Percentiles rank a stretch among this genome's conserved stretches.
Evolutionary conservation across 2,113 vertebrate species (phyloP).

Genomic region (Tenrec ecaudatus): DNA sequence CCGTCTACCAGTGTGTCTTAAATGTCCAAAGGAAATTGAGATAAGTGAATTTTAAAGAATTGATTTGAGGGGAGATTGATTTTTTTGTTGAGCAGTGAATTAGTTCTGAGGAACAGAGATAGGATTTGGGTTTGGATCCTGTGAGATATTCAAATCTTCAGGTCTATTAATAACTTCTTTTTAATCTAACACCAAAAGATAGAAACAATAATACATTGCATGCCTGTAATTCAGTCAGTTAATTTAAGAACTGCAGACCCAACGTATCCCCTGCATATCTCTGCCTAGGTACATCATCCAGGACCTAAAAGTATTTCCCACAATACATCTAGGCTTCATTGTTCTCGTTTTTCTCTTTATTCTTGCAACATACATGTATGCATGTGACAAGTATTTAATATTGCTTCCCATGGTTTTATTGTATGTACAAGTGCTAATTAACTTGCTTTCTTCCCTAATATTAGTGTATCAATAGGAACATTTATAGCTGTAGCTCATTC

Average conservation of each 20-base stretch:
- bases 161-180: not conserved
- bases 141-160: conserved; percentile 42
- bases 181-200: conserved; percentile 26
- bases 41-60: conserved; percentile 56
- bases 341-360: not conserved
- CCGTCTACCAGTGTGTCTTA: conserved; percentile 9
- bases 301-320: not conserved
- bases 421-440: not conserved
- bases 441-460: conserved; percentile 11
- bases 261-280: not conserved
- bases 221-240: not conserved
- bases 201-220: not conserved
- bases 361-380: not conserved
- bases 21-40: conserved; percentile 35
- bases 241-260: conserved; percentile 37
- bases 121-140: conserved; percentile 15
- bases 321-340: conserved; percentile 25
- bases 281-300: not conserved
- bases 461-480: not conserved
- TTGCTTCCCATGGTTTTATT: conserved; percentile 34
- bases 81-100: not conserved
- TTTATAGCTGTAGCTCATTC: not conserved
- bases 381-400: not conserved
- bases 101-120: not conserved
- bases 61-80: not conserved